A percentile compares a stretch with the other conserved stretches of the same genome.
These are phyloP conservation scores for Catocala fraxini DNA, from an alignment of 2,888 invertebrate species.

Conservation along the genomic window DNA sequence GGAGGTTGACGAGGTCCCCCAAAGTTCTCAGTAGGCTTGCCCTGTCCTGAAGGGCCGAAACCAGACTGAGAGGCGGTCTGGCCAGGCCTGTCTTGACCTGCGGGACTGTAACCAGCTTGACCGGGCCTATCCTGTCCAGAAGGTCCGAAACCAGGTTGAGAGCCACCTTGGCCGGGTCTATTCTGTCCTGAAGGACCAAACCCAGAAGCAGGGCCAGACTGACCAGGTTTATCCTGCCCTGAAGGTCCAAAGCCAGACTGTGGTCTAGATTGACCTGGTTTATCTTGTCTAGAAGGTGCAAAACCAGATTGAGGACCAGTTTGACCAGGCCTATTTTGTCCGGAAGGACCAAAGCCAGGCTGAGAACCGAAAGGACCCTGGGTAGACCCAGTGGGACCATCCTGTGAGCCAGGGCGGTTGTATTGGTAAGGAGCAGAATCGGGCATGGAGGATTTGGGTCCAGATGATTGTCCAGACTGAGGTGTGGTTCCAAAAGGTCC, in stretches of 20 bases:
- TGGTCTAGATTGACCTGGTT: slow-evolving; percentile 17
- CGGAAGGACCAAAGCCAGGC: background rate
- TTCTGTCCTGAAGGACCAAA: slow-evolving; percentile 24
- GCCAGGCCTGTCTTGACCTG: slow-evolving; percentile 26
- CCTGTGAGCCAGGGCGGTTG: slow-evolving; percentile 47
- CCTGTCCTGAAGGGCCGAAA: slow-evolving; percentile 31
- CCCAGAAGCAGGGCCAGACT: slow-evolving; percentile 18
- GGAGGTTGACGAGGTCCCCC: slow-evolving; percentile 79
- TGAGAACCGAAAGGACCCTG: slow-evolving; percentile 7
- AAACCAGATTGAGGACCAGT: slow-evolving; percentile 18
- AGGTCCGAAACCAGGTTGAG: slow-evolving; percentile 24
- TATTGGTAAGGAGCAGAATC: slow-evolving; percentile 59
- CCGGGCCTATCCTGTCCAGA: slow-evolving; percentile 6
- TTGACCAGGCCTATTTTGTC: slow-evolving; percentile 5
- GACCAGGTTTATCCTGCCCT: slow-evolving; percentile 14
- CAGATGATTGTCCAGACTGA: slow-evolving; percentile 25
- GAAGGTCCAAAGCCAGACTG: slow-evolving; percentile 15
- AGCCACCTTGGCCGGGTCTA: slow-evolving; percentile 25
- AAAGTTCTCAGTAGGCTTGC: slow-evolving; percentile 57
- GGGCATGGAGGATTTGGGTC: slow-evolving; percentile 39
- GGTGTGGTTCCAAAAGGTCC: slow-evolving; percentile 25
- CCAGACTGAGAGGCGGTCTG: slow-evolving; percentile 24
- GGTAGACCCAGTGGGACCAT: background rate
- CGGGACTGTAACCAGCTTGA: slow-evolving; percentile 24
- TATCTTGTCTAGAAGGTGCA: slow-evolving; percentile 14